phyloP scores from a whole-genome alignment of 2,888 invertebrate genomes.

The Fabriciana adippe region DNA sequence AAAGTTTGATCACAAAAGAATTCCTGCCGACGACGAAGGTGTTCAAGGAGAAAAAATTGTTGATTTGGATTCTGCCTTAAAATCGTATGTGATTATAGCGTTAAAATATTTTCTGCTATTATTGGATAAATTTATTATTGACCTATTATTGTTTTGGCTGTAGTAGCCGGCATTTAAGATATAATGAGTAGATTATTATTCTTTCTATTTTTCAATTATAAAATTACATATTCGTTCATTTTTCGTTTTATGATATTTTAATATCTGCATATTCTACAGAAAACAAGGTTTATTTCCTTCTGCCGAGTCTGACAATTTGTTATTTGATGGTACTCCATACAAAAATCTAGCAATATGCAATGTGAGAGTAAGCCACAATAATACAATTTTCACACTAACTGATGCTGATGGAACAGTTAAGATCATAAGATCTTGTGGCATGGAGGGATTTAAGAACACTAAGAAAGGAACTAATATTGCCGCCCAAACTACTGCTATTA shows the following conservation, averaged over 20 bases:
- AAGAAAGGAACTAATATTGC: slow-evolving; percentile 98
- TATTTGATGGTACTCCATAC: slow-evolving; percentile 90
- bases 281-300: slow-evolving; percentile 88
- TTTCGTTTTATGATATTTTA: not conserved
- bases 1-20: slow-evolving; percentile 71
- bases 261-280: slow-evolving; percentile 69
- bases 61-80: slow-evolving; percentile 85
- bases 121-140: too few species aligned
- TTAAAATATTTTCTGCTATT: not conserved
- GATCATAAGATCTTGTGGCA: slow-evolving; percentile 89
- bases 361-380: slow-evolving; percentile 92
- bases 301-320: slow-evolving; percentile 84
- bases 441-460: slow-evolving; percentile 97
- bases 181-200: too few species aligned
- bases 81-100: slow-evolving; percentile 73
- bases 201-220: not conserved
- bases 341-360: slow-evolving; percentile 92
- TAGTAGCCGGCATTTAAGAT: too few species aligned
- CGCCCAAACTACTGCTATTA: slow-evolving; percentile 95
- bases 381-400: slow-evolving; percentile 91
- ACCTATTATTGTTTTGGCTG: too few species aligned
- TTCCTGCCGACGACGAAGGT: slow-evolving; percentile 86
- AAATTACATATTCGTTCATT: too few species aligned
- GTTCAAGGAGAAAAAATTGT: slow-evolving; percentile 88
- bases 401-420: slow-evolving; percentile 85